Percentiles rank a stretch among this genome's conserved stretches.
phyloP scores from a whole-genome alignment of 2,797 vertebrate genomes.

The Lycodopsis pacificus region DNA sequence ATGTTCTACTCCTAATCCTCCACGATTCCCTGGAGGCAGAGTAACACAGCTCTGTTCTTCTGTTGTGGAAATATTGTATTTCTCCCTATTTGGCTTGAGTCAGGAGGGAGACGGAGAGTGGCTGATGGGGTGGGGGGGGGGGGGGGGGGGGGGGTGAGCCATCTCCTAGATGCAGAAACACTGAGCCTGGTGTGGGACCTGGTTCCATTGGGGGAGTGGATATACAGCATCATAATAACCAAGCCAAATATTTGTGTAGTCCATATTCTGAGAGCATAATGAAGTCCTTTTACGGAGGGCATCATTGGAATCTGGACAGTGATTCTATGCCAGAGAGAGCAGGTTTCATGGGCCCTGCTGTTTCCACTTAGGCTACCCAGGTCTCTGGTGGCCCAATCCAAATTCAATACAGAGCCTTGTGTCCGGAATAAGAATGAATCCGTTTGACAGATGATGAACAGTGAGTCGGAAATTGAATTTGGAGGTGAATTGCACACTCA shows the following conservation, averaged over 20 bases:
- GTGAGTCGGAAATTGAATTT: constrained; percentile 58
- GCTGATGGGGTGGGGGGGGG: constrained; percentile 25
- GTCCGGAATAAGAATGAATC: constrained; percentile 72
- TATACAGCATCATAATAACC: constrained; percentile 82
- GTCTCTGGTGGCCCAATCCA: constrained; percentile 74
- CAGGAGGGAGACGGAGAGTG: constrained; percentile 35
- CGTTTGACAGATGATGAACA: constrained; percentile 66
- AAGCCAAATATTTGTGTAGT: constrained; percentile 85
- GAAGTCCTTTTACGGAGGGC: constrained; percentile 82
- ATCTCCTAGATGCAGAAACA: constrained; percentile 71
- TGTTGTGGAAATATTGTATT: constrained; percentile 19
- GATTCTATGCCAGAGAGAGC: constrained; percentile 79
- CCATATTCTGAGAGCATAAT: constrained; percentile 84
- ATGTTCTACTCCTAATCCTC: not conserved
- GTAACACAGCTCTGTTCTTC: not conserved
- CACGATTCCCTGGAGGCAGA: not conserved
- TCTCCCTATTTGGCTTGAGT: constrained; percentile 36
- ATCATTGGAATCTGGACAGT: constrained; percentile 81
- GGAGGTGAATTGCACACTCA: constrained; percentile 28
- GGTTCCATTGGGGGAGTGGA: constrained; percentile 69
- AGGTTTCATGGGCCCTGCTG: constrained; percentile 78
- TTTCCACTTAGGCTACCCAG: constrained; percentile 76
- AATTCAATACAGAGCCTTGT: constrained; percentile 69
- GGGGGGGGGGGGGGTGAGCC: constrained; percentile 26
- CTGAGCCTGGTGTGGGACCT: constrained; percentile 71